A percentile compares a stretch with the other conserved stretches of the same genome.
Evolutionary conservation across 2,888 invertebrate species (phyloP).

Genomic region (Lobophora halterata): DNA sequence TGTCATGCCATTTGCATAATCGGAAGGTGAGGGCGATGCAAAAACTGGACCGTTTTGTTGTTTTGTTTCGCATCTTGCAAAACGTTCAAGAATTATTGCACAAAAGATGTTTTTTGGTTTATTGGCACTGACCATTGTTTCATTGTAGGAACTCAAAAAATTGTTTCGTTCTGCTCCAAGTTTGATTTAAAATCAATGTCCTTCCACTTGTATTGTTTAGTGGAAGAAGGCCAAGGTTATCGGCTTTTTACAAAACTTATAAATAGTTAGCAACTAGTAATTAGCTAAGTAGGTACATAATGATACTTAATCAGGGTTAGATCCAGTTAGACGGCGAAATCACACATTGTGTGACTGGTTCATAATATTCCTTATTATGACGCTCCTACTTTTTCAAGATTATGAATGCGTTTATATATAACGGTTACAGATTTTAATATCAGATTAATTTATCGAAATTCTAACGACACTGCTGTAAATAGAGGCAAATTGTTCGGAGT

Average conservation of each 20-base stretch:
- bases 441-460: too few relatives aligned
- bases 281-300: constrained; percentile 63
- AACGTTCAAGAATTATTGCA: constrained; percentile 60
- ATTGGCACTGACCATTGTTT: constrained; percentile 61
- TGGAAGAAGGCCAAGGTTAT: constrained; percentile 60
- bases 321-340: constrained; percentile 50
- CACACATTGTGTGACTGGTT: constrained; percentile 51
- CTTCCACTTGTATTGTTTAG: constrained; percentile 47
- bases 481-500: constrained; percentile 57
- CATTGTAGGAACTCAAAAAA: constrained; percentile 48
- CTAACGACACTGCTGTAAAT: too few relatives aligned
- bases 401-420: constrained; percentile 41
- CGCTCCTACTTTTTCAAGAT: constrained; percentile 39
- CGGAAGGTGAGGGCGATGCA: constrained; percentile 66
- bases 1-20: constrained; percentile 76
- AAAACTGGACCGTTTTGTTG: constrained; percentile 68
- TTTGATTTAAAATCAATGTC: constrained; percentile 54
- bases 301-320: constrained; percentile 40
- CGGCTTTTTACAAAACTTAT: constrained; percentile 61
- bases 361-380: constrained; percentile 51
- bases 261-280: constrained; percentile 63
- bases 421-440: constrained; percentile 22
- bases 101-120: constrained; percentile 74
- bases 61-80: constrained; percentile 63
- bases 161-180: constrained; percentile 52